Evolutionary conservation across 2,888 invertebrate species (phyloP), one percentile per base, ranked within the genome.

Genomic region (Acronicta leporina): DNA sequence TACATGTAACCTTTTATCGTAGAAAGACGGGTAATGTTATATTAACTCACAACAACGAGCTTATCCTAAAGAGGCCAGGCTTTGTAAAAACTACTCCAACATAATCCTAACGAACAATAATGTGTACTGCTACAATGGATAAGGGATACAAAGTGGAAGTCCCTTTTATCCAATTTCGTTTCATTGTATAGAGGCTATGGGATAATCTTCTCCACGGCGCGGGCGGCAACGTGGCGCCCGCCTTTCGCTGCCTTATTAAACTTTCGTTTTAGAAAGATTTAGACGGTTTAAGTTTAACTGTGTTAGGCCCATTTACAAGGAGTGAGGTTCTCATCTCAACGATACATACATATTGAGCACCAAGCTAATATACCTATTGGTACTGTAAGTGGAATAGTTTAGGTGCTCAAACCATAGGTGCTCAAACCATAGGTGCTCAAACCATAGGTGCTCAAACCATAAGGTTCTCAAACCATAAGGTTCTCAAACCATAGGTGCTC

Each of bases 81-180:
- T 73, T 74, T 71, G 57, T 47, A 49, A 43, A 63, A 60, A 60
- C 58, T 64, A 64, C 43, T 56, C 20, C 20, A 20, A 15, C 38
- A 45, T 69, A 69, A 72, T 68, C 72, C 57, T 41, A 33, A 54
- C 16, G 25, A 42, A 62, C 47, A 68, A 59, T 61, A 68, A 58
- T 43, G 53, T 60, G 45, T 38, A 40, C 20, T 27, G 58, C 45
- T 68, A 41, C 44, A 58, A 64, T 56, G 35, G 53, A 61, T 42
- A 16, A 33, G 42, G 20, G 54, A 58, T 42, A 74, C 52, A 53
- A 60, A 68, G 59, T 61, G 46, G 27, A 6, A 63, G 47, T 46
- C 30, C 46, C 55, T 71, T 68, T 74, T 52, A 71, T 71, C 62
- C 65, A 68, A 68, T 73, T 71, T 57, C 43, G 44, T 71, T 48